Percentiles rank a stretch among this genome's conserved stretches.
These are phyloP conservation scores for Odobenus rosmarus DNA, from an alignment of 2,113 vertebrate species.

Conservation along the genomic window DNA sequence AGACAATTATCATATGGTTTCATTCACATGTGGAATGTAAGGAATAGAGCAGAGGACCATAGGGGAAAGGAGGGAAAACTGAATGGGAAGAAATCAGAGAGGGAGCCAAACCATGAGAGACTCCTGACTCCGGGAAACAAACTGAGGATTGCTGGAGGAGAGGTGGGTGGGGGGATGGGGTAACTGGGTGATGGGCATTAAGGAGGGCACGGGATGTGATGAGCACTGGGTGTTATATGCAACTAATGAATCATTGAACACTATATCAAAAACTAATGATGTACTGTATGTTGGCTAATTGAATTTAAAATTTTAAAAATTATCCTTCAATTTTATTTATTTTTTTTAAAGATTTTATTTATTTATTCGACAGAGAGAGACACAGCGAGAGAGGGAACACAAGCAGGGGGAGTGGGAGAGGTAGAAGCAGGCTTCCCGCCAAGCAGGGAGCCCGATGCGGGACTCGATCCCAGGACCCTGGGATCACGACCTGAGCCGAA, in stretches of 20 bases:
- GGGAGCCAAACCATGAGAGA: not conserved
- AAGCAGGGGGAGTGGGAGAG: too few relatives aligned
- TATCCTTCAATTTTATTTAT: not conserved
- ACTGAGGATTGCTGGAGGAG: not conserved
- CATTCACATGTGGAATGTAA: not conserved
- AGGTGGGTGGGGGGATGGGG: not conserved
- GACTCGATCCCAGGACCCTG: too few relatives aligned
- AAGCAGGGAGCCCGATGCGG: too few relatives aligned
- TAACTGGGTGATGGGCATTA: not conserved
- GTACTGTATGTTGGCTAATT: not conserved
- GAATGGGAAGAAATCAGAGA: not conserved
- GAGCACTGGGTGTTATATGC: not conserved
- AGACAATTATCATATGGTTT: not conserved
- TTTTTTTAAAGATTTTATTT: too few relatives aligned
- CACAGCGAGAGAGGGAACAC: too few relatives aligned
- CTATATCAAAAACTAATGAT: not conserved
- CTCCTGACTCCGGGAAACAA: not conserved
- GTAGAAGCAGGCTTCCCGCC: too few relatives aligned
- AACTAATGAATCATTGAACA: not conserved
- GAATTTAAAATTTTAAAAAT: not conserved
- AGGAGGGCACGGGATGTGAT: not conserved
- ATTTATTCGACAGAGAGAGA: too few relatives aligned
- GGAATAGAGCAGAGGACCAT: not conserved
- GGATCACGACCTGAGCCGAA: too few relatives aligned
- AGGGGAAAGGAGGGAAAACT: not conserved